These are phyloP conservation scores for Listronotus bonariensis DNA, from an alignment of 1,140 invertebrate genomes.

Conservation along the genomic window DNA sequence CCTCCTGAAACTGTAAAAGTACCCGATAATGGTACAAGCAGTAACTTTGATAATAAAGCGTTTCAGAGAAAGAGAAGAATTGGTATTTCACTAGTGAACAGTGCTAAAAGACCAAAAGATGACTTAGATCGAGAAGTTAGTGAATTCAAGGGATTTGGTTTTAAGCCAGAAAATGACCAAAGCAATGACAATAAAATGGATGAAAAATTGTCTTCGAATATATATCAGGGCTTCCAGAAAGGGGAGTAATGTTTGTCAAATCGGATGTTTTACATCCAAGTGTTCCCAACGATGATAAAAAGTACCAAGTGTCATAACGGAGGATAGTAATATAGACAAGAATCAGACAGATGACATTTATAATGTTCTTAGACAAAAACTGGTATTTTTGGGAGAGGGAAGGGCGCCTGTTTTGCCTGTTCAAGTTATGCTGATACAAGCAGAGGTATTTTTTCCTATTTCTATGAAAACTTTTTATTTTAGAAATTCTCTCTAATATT, in stretches of 20 bases:
- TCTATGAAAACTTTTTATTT: not conserved
- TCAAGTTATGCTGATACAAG: constrained; percentile 68
- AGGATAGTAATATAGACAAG: constrained; percentile 36
- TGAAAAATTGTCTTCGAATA: constrained; percentile 37
- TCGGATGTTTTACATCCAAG: constrained; percentile 50
- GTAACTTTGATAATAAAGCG: constrained; percentile 48
- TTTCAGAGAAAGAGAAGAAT: constrained; percentile 54
- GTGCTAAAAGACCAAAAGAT: constrained; percentile 38
- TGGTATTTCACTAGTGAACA: constrained; percentile 47
- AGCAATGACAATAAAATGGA: constrained; percentile 41
- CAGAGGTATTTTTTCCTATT: constrained; percentile 59
- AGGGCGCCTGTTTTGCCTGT: constrained; percentile 65
- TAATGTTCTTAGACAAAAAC: constrained; percentile 59
- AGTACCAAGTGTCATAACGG: constrained; percentile 22
- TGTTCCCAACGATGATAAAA: constrained; percentile 19
- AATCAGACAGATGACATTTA: constrained; percentile 43
- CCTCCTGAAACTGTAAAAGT: constrained; percentile 33
- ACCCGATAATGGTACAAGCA: constrained; percentile 34
- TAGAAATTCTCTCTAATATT: no score
- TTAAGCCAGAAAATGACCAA: constrained; percentile 48
- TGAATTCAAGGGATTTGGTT: constrained; percentile 47
- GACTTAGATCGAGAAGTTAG: constrained; percentile 20
- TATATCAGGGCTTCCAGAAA: constrained; percentile 33
- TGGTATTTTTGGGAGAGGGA: constrained; percentile 68
- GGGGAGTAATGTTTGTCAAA: constrained; percentile 55